Conservation (phyloP, 1,140 invertebrate genomes). For the Triops cancriformis region DNA sequence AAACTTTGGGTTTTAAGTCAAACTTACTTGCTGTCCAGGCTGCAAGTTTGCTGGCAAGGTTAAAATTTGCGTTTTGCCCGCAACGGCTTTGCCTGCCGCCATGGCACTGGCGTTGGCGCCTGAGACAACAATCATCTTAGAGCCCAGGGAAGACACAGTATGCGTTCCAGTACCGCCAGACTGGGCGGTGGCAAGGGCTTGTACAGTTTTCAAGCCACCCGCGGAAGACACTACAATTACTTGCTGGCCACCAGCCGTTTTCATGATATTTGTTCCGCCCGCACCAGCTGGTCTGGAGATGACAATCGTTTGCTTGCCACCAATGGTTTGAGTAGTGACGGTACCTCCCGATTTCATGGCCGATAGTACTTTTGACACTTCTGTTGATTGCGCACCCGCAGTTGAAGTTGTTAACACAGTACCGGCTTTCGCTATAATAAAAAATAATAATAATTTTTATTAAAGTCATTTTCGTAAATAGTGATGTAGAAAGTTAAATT, state of each 20-base stretch:
- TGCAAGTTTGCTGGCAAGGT: conserved; percentile 50
- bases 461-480: too few species aligned
- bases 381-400: background rate
- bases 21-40: conserved; percentile 35
- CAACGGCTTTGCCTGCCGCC: conserved; percentile 24
- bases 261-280: conserved; percentile 30
- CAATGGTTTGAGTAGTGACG: conserved; percentile 42
- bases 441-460: background rate
- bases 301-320: conserved; percentile 53
- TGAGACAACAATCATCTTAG: conserved; percentile 59
- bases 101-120: conserved; percentile 35
- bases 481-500: too few species aligned
- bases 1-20: background rate
- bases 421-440: conserved; percentile 21
- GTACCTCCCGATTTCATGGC: conserved; percentile 52
- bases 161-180: conserved; percentile 35
- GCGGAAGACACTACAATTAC: conserved; percentile 64
- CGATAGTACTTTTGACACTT: conserved; percentile 54
- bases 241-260: conserved; percentile 49
- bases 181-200: conserved; percentile 52
- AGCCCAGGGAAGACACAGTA: conserved; percentile 39
- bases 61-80: conserved; percentile 42
- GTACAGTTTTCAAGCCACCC: conserved; percentile 51
- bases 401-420: conserved; percentile 48
- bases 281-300: conserved; percentile 49